Evolutionary conservation across 2,797 vertebrate genomes (phyloP).

Genomic region (Setipinna tenuifilis): DNA sequence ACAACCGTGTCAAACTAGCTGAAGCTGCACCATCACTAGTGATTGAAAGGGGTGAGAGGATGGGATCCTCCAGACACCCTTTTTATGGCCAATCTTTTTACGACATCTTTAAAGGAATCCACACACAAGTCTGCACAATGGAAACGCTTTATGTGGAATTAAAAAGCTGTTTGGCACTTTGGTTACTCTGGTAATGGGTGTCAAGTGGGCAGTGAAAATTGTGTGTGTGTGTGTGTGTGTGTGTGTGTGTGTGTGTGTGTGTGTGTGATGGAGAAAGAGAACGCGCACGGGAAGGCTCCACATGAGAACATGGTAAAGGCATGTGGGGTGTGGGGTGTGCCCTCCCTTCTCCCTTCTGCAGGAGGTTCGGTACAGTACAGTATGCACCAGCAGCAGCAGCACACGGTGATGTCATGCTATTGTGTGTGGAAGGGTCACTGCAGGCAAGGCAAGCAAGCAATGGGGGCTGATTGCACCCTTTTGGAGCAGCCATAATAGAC

Average conservation of each 20-base stretch:
- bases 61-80: too few species aligned
- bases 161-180: too few species aligned
- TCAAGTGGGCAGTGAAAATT: too few species aligned
- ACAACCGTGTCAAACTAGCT: background rate
- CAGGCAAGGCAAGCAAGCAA: background rate
- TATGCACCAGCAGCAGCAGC: background rate
- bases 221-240: background rate
- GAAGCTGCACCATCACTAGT: background rate
- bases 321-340: background rate
- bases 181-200: too few species aligned
- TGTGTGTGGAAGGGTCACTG: slow-evolving; percentile 11
- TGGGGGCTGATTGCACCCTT: background rate
- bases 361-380: background rate
- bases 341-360: background rate
- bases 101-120: too few species aligned
- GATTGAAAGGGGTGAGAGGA: background rate
- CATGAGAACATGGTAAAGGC: background rate
- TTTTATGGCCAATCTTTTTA: too few species aligned
- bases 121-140: too few species aligned
- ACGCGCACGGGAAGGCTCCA: background rate
- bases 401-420: slow-evolving; percentile 2
- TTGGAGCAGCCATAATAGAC: background rate
- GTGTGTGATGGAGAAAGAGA: background rate
- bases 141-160: too few species aligned
- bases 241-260: background rate